Conservation (phyloP, 2,113 vertebrate genomes). For the Isurus oxyrinchus region DNA sequence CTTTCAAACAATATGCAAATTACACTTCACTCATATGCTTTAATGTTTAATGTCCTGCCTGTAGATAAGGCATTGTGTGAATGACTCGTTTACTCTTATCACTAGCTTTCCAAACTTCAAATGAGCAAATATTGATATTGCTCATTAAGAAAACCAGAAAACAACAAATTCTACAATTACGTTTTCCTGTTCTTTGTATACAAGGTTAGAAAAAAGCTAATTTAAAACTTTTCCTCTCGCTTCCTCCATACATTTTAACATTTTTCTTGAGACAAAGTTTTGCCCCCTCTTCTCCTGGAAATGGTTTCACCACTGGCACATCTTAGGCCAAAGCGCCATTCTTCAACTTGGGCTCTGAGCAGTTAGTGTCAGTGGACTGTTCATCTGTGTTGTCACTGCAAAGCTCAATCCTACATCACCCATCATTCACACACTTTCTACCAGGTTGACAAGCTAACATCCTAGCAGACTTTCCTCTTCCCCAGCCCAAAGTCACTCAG, state of each 20-base stretch:
- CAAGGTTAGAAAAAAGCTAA: neutral
- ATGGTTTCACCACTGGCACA: neutral
- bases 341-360: neutral
- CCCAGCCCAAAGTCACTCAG: neutral
- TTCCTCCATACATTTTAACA: neutral
- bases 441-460: neutral
- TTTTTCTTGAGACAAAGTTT: neutral
- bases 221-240: neutral
- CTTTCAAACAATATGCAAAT: neutral
- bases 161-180: neutral
- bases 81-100: neutral
- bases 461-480: neutral
- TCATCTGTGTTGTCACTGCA: neutral
- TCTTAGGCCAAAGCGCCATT: neutral
- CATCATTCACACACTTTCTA: neutral
- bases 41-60: constrained; percentile 5
- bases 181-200: neutral
- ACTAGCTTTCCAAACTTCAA: neutral
- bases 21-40: neutral
- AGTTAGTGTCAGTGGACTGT: neutral
- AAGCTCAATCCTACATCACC: neutral
- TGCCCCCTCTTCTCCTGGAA: neutral
- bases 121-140: neutral
- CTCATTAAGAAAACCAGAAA: neutral
- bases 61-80: neutral